phyloP scores from a whole-genome alignment of 2,888 invertebrate species.

The Drosophila paranaensis region DNA sequence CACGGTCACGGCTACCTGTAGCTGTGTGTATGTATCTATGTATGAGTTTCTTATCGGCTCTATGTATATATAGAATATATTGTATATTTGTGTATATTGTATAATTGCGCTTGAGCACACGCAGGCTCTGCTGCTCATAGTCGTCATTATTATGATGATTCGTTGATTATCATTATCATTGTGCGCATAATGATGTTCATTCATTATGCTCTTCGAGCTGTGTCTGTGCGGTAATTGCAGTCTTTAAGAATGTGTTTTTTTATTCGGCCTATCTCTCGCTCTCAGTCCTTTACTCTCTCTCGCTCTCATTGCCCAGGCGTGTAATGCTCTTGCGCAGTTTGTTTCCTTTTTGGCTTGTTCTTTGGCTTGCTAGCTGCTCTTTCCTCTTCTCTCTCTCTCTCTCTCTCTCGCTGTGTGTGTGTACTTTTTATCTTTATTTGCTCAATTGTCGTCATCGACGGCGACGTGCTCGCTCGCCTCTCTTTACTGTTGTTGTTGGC shows the following conservation, averaged over 20 bases:
- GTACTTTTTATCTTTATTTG: constrained; percentile 69
- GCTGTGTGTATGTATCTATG: constrained; percentile 5
- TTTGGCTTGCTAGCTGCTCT: constrained; percentile 22
- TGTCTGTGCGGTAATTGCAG: constrained; percentile 73
- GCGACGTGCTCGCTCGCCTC: constrained; percentile 46
- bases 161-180: constrained; percentile 22
- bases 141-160: constrained; percentile 24
- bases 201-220: constrained; percentile 29
- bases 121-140: constrained; percentile 18
- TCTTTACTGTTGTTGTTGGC: constrained; percentile 33
- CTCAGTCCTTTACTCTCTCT: constrained; percentile 13
- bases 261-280: constrained; percentile 35
- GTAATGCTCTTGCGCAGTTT: constrained; percentile 31
- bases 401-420: background rate
- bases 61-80: constrained; percentile 2
- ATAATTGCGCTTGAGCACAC: constrained; percentile 62
- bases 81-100: constrained; percentile 14
- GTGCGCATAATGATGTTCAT: constrained; percentile 15
- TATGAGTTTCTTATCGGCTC: constrained; percentile 22
- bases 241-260: constrained; percentile 75
- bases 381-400: constrained; percentile 20
- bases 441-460: constrained; percentile 74
- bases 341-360: constrained; percentile 37
- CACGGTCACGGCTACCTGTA: constrained; percentile 35
- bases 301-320: constrained; percentile 4